These are phyloP conservation scores for Drepanosiphum platanoidis DNA, from an alignment of 2,888 invertebrate genomes.

Conservation along the genomic window DNA sequence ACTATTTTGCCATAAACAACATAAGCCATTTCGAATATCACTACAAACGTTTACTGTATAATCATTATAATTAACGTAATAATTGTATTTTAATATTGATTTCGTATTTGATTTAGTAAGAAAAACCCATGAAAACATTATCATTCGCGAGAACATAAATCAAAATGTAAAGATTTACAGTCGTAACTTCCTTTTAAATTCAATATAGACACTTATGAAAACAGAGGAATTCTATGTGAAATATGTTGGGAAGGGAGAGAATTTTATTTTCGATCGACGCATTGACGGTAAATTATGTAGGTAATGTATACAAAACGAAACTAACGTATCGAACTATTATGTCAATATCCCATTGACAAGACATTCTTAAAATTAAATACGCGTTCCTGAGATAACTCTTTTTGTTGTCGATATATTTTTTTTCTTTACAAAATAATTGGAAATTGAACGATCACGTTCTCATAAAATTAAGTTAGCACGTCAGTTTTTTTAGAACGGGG, in stretches of 20 bases:
- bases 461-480: slow-evolving; percentile 27
- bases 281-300: not conserved
- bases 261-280: not conserved
- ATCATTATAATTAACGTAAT: no score
- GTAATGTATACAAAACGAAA: not conserved
- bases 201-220: not conserved
- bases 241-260: not conserved
- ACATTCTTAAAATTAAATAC: slow-evolving; percentile 2
- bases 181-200: no score
- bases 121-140: no score
- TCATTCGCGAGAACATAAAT: no score
- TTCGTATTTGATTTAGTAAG: no score
- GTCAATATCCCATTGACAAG: not conserved
- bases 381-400: not conserved
- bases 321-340: not conserved
- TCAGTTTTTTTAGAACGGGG: slow-evolving; percentile 27
- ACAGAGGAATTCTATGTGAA: not conserved
- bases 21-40: no score
- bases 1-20: not conserved
- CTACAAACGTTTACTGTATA: no score
- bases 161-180: no score
- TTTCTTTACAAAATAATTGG: slow-evolving; percentile 17
- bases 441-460: slow-evolving; percentile 50
- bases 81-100: no score
- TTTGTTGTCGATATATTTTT: not conserved